Conservation (phyloP, 2,888 invertebrate species). For the Paralinhomoeus sp. region DNA sequence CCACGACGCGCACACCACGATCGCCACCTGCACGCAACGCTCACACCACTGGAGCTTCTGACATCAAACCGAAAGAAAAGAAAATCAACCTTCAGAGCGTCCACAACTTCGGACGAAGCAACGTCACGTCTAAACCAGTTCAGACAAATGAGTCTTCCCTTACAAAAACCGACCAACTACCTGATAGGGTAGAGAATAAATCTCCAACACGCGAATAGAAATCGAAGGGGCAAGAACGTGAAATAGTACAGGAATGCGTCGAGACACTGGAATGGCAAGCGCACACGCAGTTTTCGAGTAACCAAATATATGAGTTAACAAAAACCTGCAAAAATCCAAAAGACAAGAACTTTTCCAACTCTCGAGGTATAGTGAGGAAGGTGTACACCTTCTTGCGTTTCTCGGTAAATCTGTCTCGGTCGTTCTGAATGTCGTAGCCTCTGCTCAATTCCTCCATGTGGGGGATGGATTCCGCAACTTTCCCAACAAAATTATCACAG, state of each 20-base stretch:
- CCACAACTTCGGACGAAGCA: too few species aligned
- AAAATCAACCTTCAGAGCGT: background rate
- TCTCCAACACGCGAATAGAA: slow-evolving; percentile 61
- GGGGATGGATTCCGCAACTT: too few species aligned
- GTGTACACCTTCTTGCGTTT: slow-evolving; percentile 80
- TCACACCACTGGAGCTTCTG: too few species aligned
- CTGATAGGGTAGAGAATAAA: too few species aligned
- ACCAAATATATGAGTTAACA: too few species aligned
- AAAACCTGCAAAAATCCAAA: slow-evolving; percentile 82
- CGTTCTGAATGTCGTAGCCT: slow-evolving; percentile 77
- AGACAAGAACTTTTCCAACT: slow-evolving; percentile 50
- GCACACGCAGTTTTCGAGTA: too few species aligned
- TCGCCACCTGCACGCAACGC: slow-evolving; percentile 44
- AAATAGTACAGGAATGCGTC: slow-evolving; percentile 93
- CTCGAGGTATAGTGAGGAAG: slow-evolving; percentile 75
- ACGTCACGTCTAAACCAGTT: too few species aligned
- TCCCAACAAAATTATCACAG: too few species aligned
- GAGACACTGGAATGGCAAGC: too few species aligned
- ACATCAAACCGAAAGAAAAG: background rate
- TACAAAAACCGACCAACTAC: too few species aligned
- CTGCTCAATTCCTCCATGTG: slow-evolving; percentile 54
- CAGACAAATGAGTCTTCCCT: too few species aligned
- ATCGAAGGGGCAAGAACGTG: slow-evolving; percentile 80
- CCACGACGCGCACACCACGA: slow-evolving; percentile 27
- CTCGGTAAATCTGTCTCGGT: slow-evolving; percentile 77